These are phyloP conservation scores for Nematostella vectensis DNA, from an alignment of 92 coral and sea anemone species.

Conservation along the genomic window DNA sequence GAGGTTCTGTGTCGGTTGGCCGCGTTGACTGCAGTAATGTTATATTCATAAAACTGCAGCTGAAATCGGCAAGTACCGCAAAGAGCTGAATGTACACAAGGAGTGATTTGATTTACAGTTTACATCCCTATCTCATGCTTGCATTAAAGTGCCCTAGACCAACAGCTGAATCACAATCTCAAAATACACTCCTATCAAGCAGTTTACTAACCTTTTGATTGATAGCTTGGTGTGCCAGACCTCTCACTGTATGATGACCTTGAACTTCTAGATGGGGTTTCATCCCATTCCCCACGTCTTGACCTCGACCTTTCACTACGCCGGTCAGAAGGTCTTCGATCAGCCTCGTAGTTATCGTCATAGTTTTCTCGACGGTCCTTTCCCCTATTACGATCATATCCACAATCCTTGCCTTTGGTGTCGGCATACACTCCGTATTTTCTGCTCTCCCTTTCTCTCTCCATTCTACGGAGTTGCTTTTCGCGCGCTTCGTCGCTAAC, in stretches of 20 bases:
- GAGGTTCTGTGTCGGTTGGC: too few relatives aligned
- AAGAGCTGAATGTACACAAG: too few relatives aligned
- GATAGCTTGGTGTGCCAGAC: constrained; percentile 64
- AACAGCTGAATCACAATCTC: too few relatives aligned
- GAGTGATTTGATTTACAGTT: too few relatives aligned
- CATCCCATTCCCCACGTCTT: constrained; percentile 91
- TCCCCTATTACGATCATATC: constrained; percentile 22
- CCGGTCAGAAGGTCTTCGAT: constrained; percentile 27
- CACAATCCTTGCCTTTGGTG: constrained; percentile 28
- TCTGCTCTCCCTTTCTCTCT: constrained; percentile 73
- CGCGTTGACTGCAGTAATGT: too few relatives aligned
- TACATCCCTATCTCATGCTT: too few relatives aligned
- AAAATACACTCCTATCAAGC: too few relatives aligned
- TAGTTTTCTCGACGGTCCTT: constrained; percentile 22
- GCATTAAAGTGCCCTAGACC: too few relatives aligned
- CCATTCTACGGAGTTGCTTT: constrained; percentile 75
- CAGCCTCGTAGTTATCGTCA: constrained; percentile 25
- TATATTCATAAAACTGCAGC: too few relatives aligned
- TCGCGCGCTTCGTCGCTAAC: constrained; percentile 88
- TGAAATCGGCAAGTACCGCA: too few relatives aligned
- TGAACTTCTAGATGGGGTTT: constrained; percentile 78
- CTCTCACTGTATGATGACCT: constrained; percentile 48
- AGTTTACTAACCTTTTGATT: constrained; percentile 44
- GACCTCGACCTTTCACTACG: constrained; percentile 42
- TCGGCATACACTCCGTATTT: constrained; percentile 89